Percentiles rank a stretch among this genome's conserved stretches.
These are phyloP conservation scores for Anabacerthia variegaticeps DNA, from an alignment of 2,797 vertebrate genomes.

Conservation along the genomic window DNA sequence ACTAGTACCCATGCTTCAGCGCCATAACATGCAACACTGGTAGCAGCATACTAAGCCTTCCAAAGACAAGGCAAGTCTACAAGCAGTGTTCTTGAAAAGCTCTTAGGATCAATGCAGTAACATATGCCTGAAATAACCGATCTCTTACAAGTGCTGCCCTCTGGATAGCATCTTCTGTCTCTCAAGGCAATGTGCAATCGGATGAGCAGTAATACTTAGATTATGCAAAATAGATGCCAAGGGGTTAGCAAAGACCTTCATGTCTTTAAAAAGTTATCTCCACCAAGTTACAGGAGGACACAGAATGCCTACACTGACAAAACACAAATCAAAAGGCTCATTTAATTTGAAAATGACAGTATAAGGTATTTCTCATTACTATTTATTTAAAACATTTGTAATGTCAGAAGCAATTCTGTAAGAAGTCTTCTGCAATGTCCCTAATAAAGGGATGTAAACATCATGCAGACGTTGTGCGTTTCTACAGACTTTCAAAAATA, in stretches of 20 bases:
- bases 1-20: neutral
- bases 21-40: neutral
- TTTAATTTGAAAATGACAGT: neutral
- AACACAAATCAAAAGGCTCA: neutral
- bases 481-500: neutral
- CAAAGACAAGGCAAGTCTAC: neutral
- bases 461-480: neutral
- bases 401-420: neutral
- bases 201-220: neutral
- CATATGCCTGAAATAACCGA: constrained; percentile 34
- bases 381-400: neutral
- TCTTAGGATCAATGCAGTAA: neutral
- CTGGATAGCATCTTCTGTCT: constrained; percentile 45
- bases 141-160: constrained; percentile 44
- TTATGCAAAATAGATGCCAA: constrained; percentile 7
- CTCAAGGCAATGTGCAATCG: constrained; percentile 21
- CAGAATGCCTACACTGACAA: neutral
- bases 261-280: neutral
- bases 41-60: neutral
- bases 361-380: neutral
- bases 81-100: constrained; percentile 41
- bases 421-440: neutral
- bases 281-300: neutral
- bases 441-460: neutral
- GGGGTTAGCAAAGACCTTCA: neutral